Conservation (phyloP, 2,113 vertebrate genomes). For the Gavia stellata region DNA sequence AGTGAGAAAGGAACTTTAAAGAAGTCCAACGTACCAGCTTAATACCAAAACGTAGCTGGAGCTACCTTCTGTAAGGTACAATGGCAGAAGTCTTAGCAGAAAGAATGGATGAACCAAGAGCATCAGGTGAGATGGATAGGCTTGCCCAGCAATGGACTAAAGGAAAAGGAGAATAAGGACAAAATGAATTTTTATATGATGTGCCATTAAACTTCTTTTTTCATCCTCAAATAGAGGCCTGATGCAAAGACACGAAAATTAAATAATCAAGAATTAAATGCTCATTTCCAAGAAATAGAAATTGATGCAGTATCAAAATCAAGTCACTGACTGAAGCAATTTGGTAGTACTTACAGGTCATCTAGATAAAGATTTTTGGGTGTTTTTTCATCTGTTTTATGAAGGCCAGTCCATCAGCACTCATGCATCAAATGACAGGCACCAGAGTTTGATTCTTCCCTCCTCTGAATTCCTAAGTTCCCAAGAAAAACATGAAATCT, state of each 20-base stretch:
- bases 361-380: neutral
- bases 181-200: neutral
- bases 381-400: neutral
- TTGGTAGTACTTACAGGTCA: neutral
- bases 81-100: neutral
- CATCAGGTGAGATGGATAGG: neutral
- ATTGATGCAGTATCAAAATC: neutral
- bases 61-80: neutral
- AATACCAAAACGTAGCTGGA: neutral
- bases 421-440: neutral
- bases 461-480: neutral
- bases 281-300: neutral
- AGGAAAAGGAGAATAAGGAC: neutral
- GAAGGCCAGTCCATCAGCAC: neutral
- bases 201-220: neutral
- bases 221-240: neutral
- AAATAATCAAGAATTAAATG: neutral
- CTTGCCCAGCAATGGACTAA: neutral
- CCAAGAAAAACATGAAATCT: neutral
- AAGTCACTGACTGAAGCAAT: neutral
- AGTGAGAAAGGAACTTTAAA: neutral
- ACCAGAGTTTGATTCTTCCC: neutral
- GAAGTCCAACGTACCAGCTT: rapidly evolving
- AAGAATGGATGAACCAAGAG: neutral
- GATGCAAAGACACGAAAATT: neutral